Evolutionary conservation across 2,888 invertebrate species (phyloP).

Genomic region (Lasius platythorax): DNA sequence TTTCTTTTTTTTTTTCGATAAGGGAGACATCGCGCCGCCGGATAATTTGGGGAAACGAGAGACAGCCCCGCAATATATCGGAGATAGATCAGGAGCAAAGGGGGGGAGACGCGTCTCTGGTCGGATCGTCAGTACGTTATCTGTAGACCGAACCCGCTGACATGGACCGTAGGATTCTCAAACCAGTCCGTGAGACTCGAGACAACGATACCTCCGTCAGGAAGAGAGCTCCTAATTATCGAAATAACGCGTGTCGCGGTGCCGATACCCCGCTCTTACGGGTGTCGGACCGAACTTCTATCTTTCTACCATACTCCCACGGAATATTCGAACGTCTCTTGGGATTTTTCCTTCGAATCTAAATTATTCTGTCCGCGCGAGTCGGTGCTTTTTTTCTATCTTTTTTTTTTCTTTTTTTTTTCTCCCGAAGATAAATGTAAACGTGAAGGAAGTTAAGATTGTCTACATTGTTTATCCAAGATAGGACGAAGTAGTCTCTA

Average conservation of each 20-base stretch:
- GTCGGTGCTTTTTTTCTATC: not conserved
- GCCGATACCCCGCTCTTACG: conserved; percentile 74
- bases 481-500: not conserved
- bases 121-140: conserved; percentile 74
- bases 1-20: conserved; percentile 13
- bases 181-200: conserved; percentile 76
- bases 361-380: conserved; percentile 19
- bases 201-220: conserved; percentile 71
- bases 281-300: conserved; percentile 67
- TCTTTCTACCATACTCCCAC: conserved; percentile 71
- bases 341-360: not conserved
- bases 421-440: conserved; percentile 10
- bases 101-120: conserved; percentile 34
- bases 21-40: not conserved
- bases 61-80: conserved; percentile 39
- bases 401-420: not conserved
- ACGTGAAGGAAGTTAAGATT: conserved; percentile 6
- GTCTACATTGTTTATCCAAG: not conserved
- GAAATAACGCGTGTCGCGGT: conserved; percentile 80
- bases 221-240: conserved; percentile 79
- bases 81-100: conserved; percentile 58
- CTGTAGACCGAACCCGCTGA: conserved; percentile 73
- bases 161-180: conserved; percentile 75
- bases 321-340: conserved; percentile 56
- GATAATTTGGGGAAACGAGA: conserved; percentile 42